Conservation (phyloP, 2,797 vertebrate genomes). For the Enteromius argenteus region DNA sequence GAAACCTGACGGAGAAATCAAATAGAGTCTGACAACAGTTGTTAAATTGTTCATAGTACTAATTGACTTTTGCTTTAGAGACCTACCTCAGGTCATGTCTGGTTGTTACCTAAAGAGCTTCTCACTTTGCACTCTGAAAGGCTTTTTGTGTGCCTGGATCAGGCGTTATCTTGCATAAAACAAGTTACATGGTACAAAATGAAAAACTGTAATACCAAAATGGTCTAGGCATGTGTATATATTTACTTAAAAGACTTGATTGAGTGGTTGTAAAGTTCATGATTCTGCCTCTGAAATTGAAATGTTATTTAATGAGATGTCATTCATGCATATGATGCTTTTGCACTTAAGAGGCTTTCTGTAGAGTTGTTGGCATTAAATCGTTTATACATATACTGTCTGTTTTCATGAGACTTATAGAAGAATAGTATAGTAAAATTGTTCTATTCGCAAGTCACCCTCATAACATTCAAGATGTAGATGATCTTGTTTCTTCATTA, state of each 20-base stretch:
- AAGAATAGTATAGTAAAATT: background rate
- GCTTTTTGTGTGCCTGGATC: background rate
- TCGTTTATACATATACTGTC: conserved; percentile 3
- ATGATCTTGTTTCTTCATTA: background rate
- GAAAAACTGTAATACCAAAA: background rate
- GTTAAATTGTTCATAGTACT: background rate
- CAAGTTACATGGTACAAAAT: background rate
- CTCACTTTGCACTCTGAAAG: background rate
- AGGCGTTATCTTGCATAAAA: background rate
- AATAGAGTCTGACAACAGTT: conserved; percentile 48
- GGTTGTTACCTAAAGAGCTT: background rate
- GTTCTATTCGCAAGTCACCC: background rate
- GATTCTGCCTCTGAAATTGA: conserved; percentile 2
- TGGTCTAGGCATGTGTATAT: conserved; percentile 27
- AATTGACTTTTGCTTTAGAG: conserved; percentile 13
- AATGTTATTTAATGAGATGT: conserved; percentile 20
- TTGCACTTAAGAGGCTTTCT: background rate
- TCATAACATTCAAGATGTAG: background rate
- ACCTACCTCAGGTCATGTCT: conserved; percentile 3
- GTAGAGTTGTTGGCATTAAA: conserved; percentile 18
- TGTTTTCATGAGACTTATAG: background rate
- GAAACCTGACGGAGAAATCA: conserved; percentile 84
- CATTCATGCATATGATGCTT: background rate
- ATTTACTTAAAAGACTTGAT: background rate
- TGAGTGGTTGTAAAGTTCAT: background rate